Base-by-base conservation (phyloP, 2,113 vertebrate genomes). In the Gadus chalcogrammus region DNA sequence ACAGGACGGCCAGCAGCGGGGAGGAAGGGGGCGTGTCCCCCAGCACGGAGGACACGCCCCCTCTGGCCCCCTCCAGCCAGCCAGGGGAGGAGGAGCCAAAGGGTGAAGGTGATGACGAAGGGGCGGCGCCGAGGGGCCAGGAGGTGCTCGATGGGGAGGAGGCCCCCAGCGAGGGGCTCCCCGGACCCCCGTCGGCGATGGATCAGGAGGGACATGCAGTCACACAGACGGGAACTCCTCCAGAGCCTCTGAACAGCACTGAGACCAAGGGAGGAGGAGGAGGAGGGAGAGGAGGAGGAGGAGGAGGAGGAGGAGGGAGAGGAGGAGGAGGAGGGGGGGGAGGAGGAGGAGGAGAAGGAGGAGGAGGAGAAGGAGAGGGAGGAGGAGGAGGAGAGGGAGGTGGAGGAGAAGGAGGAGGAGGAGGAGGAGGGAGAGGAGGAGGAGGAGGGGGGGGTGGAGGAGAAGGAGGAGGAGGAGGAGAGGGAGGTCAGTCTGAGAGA, bases 1-100 rank as follows among this genome's bases (percentile, higher is more conserved):
- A 85, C 81, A 89, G 86, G 74, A 88, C 73, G 64, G 87, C 89
- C 48, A 86, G 88, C 60, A 71, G 70, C 0, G 90, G 84, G 8
- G 90, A 91, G 0, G 82, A 79, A 0, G 71, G 18, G 1, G 16
- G 48, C 1, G 56, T 3, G 17, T 1, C 62, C 17, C 28, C 20
- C 1, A 79, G 74, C 1, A 61, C 15, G 12, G 69, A 12, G 11
- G 82, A 85, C 0, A 28, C 27, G 3, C 17, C 61, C 4, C 12
- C 4, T 18, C 60, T 5, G 27, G 28, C 75, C 1, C 7, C 15
- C 0, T 52, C 9, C 2, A 73, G 72, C 5, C 18, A 18, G 5
- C 55, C 15, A n/a, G 71, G 6, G 67, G 65, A 35, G 0, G 60
- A 64, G 7, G 58, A 68, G 66, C 42, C 42, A 24, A 66, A 27